phyloP scores from a whole-genome alignment of 2,797 vertebrate species.

The Sebastes hubbsi region DNA sequence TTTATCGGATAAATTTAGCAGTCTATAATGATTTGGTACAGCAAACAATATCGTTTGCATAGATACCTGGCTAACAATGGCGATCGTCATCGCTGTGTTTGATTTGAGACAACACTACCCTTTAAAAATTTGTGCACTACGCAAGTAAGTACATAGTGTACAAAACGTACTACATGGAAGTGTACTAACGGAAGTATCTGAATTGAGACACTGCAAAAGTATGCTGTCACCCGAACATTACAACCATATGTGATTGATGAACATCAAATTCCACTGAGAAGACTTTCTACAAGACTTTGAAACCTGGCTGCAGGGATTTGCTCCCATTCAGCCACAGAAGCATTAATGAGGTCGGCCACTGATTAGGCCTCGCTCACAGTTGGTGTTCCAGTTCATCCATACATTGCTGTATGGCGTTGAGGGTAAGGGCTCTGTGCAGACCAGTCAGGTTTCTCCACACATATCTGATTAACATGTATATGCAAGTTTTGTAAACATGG shows the following conservation, averaged over 20 bases:
- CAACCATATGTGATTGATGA: background rate
- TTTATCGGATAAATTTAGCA: too few relatives aligned
- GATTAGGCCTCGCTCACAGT: background rate
- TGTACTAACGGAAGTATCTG: too few relatives aligned
- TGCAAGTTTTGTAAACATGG: background rate
- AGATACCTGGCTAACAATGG: too few relatives aligned
- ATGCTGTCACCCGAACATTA: background rate
- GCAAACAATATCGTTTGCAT: too few relatives aligned
- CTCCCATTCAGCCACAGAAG: background rate
- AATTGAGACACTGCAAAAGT: background rate
- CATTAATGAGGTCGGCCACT: background rate
- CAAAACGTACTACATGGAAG: too few relatives aligned
- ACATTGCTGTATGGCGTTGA: background rate
- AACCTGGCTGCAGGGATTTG: background rate
- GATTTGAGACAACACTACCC: too few relatives aligned
- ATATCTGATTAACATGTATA: background rate
- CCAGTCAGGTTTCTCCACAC: background rate
- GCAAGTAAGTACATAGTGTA: too few relatives aligned
- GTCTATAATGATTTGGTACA: too few relatives aligned
- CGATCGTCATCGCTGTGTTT: too few relatives aligned
- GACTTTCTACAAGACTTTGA: background rate
- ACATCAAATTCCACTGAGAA: background rate
- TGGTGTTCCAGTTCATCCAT: background rate
- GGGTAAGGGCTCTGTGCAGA: too few relatives aligned
- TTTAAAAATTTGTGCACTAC: too few relatives aligned